Conservation (phyloP, 2,888 invertebrate genomes). For the Cephus runcator region DNA sequence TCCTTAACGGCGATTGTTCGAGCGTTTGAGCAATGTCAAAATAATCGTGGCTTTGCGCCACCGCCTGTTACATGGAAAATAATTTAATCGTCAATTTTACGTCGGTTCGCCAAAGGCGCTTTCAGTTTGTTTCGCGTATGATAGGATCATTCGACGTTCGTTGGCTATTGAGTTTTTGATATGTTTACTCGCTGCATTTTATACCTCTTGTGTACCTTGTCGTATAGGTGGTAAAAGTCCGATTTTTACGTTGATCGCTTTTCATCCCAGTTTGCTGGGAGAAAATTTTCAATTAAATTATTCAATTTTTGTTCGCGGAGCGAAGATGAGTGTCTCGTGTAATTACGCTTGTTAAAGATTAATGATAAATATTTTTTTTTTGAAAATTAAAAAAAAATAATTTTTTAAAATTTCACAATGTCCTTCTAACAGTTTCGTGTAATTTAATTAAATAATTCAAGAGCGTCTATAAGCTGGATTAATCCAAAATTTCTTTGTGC, state of each 20-base stretch:
- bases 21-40: constrained; percentile 31
- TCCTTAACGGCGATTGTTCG: constrained; percentile 41
- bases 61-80: constrained; percentile 33
- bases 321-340: not conserved
- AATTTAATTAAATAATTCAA: not conserved
- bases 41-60: constrained; percentile 33
- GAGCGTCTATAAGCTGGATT: not conserved
- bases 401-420: not conserved
- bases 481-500: not conserved
- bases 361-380: no score
- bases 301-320: not conserved
- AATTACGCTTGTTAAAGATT: no score
- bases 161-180: not conserved
- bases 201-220: not conserved
- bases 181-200: not conserved
- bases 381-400: no score
- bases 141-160: not conserved
- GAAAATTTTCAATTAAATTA: no score
- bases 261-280: no score
- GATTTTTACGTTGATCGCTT: no score
- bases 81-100: constrained; percentile 34
- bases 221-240: not conserved
- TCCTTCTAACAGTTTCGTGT: not conserved
- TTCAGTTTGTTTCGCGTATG: not conserved
- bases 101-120: not conserved